Evolutionary conservation across 2,113 vertebrate genomes (phyloP).

Genomic region (Herpailurus yagouaroundi): DNA sequence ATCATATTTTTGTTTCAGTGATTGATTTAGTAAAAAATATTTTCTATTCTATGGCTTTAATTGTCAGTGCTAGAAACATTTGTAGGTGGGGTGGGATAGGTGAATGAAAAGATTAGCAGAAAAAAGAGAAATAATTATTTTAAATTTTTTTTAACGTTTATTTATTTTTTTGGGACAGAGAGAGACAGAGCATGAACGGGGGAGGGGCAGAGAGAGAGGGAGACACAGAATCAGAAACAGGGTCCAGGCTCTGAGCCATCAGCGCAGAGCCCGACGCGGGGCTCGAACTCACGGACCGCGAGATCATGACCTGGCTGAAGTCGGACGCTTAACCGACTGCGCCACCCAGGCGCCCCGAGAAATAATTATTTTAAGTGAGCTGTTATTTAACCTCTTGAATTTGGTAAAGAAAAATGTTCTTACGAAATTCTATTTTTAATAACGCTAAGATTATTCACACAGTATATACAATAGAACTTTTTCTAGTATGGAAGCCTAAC

Average conservation of each 20-base stretch:
- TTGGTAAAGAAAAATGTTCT: slow-evolving; percentile 24
- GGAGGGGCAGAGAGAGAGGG: too few relatives aligned
- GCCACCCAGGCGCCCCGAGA: too few relatives aligned
- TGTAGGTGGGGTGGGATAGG: background rate
- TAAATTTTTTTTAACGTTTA: too few relatives aligned
- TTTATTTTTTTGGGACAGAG: too few relatives aligned
- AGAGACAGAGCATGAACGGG: too few relatives aligned
- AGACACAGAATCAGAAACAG: too few relatives aligned
- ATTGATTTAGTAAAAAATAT: background rate
- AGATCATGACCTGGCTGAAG: too few relatives aligned
- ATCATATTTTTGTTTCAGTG: background rate
- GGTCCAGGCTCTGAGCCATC: too few relatives aligned
- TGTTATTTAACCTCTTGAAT: background rate
- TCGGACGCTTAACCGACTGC: too few relatives aligned
- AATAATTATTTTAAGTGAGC: background rate
- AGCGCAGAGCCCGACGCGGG: too few relatives aligned
- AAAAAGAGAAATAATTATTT: background rate
- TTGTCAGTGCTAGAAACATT: background rate
- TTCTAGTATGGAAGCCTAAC: background rate
- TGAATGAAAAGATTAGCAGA: background rate
- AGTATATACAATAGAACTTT: background rate
- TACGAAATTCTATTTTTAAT: background rate
- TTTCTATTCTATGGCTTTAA: background rate
- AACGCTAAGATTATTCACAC: background rate
- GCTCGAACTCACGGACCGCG: too few relatives aligned